These are phyloP conservation scores for Trissoscelio sp. DNA, from an alignment of 2,888 invertebrate genomes.

Conservation along the genomic window DNA sequence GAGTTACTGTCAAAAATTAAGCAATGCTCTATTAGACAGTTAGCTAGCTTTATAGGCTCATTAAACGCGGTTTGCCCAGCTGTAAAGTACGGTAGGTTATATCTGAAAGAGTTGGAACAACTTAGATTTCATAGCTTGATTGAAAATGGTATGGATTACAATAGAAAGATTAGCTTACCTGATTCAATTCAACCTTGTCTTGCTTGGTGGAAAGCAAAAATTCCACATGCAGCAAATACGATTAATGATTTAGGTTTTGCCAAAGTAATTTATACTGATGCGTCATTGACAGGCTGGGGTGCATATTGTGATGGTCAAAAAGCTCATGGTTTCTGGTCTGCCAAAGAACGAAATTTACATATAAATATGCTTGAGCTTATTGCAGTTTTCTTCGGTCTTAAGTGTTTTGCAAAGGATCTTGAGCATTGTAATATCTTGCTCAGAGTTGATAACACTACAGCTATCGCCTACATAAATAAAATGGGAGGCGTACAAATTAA, in stretches of 20 bases:
- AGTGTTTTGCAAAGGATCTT: conserved; percentile 2
- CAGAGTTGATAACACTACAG: background rate
- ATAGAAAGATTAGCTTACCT: background rate
- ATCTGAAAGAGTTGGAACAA: background rate
- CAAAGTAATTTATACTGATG: conserved; percentile 22
- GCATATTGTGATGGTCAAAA: background rate
- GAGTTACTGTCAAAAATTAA: background rate
- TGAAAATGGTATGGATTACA: background rate
- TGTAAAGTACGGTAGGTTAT: background rate
- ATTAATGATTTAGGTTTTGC: background rate
- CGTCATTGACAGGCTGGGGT: conserved; percentile 25
- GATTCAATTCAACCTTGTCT: background rate
- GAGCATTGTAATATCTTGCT: background rate
- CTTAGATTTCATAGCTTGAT: background rate
- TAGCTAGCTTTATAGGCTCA: conserved; percentile 27
- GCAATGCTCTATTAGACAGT: conserved; percentile 46
- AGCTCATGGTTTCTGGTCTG: conserved; percentile 29
- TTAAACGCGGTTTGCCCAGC: conserved; percentile 1
- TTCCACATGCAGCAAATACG: no score
- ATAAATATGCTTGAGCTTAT: conserved; percentile 65
- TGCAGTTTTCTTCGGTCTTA: background rate
- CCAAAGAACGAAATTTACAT: conserved; percentile 47
- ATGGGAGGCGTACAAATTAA: background rate
- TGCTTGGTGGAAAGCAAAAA: background rate
- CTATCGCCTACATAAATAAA: background rate